phyloP scores from a whole-genome alignment of 2,113 vertebrate species.

The Miniopterus natalensis region DNA sequence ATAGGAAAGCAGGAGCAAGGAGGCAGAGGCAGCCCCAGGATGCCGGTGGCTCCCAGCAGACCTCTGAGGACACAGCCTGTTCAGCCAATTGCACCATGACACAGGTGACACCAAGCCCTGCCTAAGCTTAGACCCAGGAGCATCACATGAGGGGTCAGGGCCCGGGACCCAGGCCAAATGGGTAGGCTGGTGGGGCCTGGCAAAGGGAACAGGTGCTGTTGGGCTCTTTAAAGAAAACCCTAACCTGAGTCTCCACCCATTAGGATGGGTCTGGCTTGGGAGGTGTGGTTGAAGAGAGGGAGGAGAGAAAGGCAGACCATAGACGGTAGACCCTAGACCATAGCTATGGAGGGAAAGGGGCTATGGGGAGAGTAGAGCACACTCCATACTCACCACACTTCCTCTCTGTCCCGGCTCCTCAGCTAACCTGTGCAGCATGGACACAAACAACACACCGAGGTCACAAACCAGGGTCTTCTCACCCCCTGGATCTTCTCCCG shows the following conservation, averaged over 20 bases:
- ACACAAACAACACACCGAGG: conserved; percentile 69
- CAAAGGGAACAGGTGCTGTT: neutral
- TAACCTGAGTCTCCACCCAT: neutral
- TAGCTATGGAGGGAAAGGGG: neutral
- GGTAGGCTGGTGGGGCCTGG: rapidly evolving
- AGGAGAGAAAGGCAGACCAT: neutral
- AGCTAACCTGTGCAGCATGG: conserved; percentile 83
- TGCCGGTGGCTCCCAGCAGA: neutral
- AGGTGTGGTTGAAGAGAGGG: neutral
- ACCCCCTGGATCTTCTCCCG: neutral
- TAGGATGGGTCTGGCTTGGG: neutral
- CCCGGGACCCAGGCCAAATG: neutral
- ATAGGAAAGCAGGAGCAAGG: neutral
- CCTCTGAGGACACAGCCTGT: neutral
- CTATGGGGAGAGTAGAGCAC: neutral
- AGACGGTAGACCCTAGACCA: too few relatives aligned
- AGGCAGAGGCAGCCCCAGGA: neutral
- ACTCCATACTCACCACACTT: conserved; percentile 79
- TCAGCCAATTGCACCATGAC: neutral
- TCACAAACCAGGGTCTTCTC: conserved; percentile 28
- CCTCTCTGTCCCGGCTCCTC: neutral
- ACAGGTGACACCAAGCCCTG: neutral
- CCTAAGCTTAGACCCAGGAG: neutral
- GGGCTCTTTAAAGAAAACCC: neutral
- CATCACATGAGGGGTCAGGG: neutral